A percentile compares a stretch with the other conserved stretches of the same genome.
phyloP scores from a whole-genome alignment of 2,797 vertebrate species.

The Takifugu ocellatus region DNA sequence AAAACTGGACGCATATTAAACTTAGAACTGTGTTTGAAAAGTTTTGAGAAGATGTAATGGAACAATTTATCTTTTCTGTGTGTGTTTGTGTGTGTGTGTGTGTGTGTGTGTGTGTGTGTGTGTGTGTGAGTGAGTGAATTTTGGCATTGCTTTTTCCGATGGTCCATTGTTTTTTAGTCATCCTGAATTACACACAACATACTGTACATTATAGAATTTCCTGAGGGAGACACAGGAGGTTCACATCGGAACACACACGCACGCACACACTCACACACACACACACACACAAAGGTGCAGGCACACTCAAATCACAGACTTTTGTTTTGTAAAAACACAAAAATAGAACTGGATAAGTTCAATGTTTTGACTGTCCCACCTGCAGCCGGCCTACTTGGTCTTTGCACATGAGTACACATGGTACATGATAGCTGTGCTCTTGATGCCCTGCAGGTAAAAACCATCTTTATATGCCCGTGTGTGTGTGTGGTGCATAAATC shows the following conservation, averaged over 20 bases:
- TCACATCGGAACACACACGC: constrained; percentile 24
- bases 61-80: too few relatives aligned
- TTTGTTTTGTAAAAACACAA: constrained; percentile 19
- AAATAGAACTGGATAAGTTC: too few relatives aligned
- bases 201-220: constrained; percentile 32
- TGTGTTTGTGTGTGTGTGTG: constrained; percentile 1
- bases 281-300: constrained; percentile 7
- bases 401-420: constrained; percentile 17
- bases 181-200: constrained; percentile 35
- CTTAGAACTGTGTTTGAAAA: background rate
- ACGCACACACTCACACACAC: constrained; percentile 4
- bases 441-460: constrained; percentile 1
- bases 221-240: constrained; percentile 47
- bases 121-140: too few relatives aligned
- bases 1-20: constrained; percentile 40
- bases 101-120: constrained; percentile 1
- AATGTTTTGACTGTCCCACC: constrained; percentile 4
- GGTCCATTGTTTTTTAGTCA: background rate
- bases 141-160: too few relatives aligned
- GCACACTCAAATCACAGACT: constrained; percentile 16
- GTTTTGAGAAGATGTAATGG: too few relatives aligned
- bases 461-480: constrained; percentile 8
- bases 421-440: background rate
- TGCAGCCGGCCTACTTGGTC: constrained; percentile 33
- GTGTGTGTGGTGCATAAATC: constrained; percentile 16